Base-by-base conservation (phyloP, 2,888 invertebrate genomes). In the Melinaea menophilus region DNA sequence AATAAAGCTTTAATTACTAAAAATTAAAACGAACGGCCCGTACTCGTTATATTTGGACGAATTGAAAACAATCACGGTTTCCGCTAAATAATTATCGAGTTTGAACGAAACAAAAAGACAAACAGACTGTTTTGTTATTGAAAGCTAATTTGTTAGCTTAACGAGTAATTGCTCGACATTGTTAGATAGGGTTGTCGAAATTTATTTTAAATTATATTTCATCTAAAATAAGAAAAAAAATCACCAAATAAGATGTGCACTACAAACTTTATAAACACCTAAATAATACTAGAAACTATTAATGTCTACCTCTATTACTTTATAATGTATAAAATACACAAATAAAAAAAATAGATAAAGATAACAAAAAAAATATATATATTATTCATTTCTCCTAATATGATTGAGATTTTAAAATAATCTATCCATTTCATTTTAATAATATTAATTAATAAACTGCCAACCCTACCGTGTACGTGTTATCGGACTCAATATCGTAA, bases 121-220 rank as follows among this genome's bases (percentile, higher is more conserved):
- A 78, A 75, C 78, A 71, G 62, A 71, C 64, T 79, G 79, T 77
- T 79, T 78, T 78, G 77, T 77, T 77, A 74, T 73, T 73, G 69
- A 69, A 71, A 71, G 77, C 77, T 78, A 81, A 87, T 86, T 85
- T 85, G 88, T 86, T 85, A 79, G 83, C 82, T 80, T 82, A 80
- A 78, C 78, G 76, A 75, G 80, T 84, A 84, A 88, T 88, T 84
- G 80, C 73, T 72, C 78, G 79, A 88, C 87, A 84, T 79, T 84
- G 88, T 86, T 76, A 66, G 61, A 55, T 79, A 88, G 87, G 88
- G 88, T 60, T 71, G 69, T 1, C 61, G 13, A 9, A 3, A 2
- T 12, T 47, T 31, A 47, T 13, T 22, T 58, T 5, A 41, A 41
- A 9, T 11, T 7, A 5, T 37, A 5, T 37, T 37, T 37, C 7